Base-by-base conservation (phyloP, 1,140 invertebrate species). In the Scaptomyza montana region DNA sequence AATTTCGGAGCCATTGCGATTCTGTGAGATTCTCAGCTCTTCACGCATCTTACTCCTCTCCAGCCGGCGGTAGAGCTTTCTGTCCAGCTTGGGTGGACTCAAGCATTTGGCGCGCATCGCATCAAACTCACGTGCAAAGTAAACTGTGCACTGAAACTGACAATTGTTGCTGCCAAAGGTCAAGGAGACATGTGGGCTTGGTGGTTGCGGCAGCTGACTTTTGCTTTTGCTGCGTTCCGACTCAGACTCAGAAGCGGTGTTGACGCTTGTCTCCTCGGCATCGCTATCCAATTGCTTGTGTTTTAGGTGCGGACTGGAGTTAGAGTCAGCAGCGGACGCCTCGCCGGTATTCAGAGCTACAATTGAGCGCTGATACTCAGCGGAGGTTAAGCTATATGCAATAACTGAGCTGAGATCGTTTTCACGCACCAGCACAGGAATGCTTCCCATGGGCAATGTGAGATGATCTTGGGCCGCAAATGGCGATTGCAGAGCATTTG, bases 331-430 rank as follows among this genome's bases (percentile, higher is more conserved):
- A 13, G 10, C 36, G 10, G 41, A 43, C 12, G 60, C 54, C 10
- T 67, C 71, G 33, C 54, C 59, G 7, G 59, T 61, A 13, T 63
- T 55, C 6, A 74, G 64, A 13, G 61, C 60, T 1, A 77, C 61
- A 5, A 78, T 46, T 45, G 94, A 93, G 43, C 93, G 94, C 63
- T 95, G 95, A 78, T 97, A 97, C 43, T 97, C 96, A 19, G 92
- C 85, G 0, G 95, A 96, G 61, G 95, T 94, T 1, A 98, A 87
- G 5, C 97, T 94, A 89, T 97, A 98, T 0, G 97, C 96, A 64
- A 98, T 97, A 51, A 98, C 96, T 1, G 97, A 98, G 73, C 97
- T 97, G 1, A 96, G 95, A 91, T 99, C 97, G 12, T 94, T 94
- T 89, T 98, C 97, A 73, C 96, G 95, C 0, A 98, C 95, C 9